Base-by-base conservation (phyloP, 2,888 invertebrate species). In the Aporophyla lueneburgensis region DNA sequence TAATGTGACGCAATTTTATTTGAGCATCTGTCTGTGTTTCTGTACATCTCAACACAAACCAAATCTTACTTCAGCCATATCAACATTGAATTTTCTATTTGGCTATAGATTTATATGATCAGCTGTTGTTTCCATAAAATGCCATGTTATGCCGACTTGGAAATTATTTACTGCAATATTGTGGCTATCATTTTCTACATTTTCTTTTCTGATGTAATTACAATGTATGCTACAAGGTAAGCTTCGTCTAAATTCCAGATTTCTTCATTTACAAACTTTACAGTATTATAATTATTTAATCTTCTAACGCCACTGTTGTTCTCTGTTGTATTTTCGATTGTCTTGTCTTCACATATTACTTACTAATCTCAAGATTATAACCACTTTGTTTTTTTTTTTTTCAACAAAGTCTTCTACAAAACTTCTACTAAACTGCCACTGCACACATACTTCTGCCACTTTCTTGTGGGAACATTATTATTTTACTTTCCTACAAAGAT, bases 391-490 rank as follows among this genome's bases (percentile, higher is more conserved):
- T 74, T 76, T 81, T 78, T 74, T 74, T 76, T 81, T 76, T 75
- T 62, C 56, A 77, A 81, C 61, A 69, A 78, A 58, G 33, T 71
- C 67, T 71, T 84, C 40, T 71, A 80, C 68, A 68, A 71, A 59
- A 71, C 54, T 71, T 73, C 33, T 77, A 82, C 76, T 91, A 77
- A 94, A 93, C 12, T 89, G 85, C 33, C 93, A 92, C 81, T 91
- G 90, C 76, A 88, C 86, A 84, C 76, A 78, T 83, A 69, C 59
- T 80, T 74, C 71, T 67, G 53, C 76, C 82, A 81, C 80, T 62
- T 58, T 74, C 54, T 83, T 76, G 81, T 86, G 83, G 81, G 19
- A 72, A 76, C 19, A 72, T 65, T 67, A 73, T 56, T 72, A 71
- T 63, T 83, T 83, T 67, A 69, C 40, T 70, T 33, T 59, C 65